These are phyloP conservation scores for Zophobas morio DNA, from an alignment of 1,140 invertebrate species.

Conservation along the genomic window DNA sequence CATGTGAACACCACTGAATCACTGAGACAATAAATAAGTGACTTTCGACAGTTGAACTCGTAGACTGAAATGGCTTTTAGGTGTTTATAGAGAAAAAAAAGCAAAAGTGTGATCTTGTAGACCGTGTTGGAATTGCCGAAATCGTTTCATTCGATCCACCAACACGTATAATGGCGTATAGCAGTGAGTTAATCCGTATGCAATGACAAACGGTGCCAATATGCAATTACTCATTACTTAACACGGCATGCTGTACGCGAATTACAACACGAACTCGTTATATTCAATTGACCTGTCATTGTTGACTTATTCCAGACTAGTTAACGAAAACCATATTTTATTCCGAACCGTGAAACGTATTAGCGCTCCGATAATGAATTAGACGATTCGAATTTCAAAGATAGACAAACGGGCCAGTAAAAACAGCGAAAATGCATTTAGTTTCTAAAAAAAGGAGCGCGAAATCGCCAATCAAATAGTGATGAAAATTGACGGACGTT, in stretches of 20 bases:
- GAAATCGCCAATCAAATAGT: not conserved
- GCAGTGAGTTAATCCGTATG: slow-evolving; percentile 49
- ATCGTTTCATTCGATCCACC: not conserved
- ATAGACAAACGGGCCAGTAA: not conserved
- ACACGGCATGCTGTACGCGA: slow-evolving; percentile 50
- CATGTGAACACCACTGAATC: no score
- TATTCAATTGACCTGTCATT: slow-evolving; percentile 59
- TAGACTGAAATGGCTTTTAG: no score
- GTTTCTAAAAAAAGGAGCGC: not conserved
- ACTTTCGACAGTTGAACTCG: no score
- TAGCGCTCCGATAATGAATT: not conserved
- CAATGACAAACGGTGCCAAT: slow-evolving; percentile 60
- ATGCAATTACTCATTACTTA: slow-evolving; percentile 61
- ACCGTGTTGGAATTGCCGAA: slow-evolving; percentile 30
- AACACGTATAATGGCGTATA: slow-evolving; percentile 32
- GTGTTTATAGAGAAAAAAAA: no score
- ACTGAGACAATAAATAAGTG: no score
- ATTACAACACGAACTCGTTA: slow-evolving; percentile 52
- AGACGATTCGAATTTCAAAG: not conserved
- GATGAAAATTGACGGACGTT: no score
- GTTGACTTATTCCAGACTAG: slow-evolving; percentile 52
- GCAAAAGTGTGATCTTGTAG: not conserved
- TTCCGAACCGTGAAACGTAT: not conserved
- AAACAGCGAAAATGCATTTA: not conserved
- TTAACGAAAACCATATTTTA: slow-evolving; percentile 36